Base-by-base conservation (phyloP, 2,113 vertebrate genomes). In the Epinephelus moara region DNA sequence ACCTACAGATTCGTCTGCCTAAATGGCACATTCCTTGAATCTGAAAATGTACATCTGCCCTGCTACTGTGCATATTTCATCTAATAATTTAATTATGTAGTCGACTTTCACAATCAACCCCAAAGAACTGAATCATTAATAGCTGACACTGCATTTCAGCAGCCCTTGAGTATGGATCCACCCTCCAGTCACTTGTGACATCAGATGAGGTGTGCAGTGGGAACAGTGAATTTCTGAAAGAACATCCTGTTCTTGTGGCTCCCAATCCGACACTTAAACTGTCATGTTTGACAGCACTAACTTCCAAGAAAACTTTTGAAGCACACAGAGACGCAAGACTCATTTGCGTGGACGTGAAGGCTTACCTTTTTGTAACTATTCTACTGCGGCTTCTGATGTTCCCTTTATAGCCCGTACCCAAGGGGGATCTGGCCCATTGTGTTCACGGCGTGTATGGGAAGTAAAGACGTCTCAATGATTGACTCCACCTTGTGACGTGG, bases 351-450 rank as follows among this genome's bases (percentile, higher is more conserved):
- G 45, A 76, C 13, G 3, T 52, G 47, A 27, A 62, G 30, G 61
- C 9, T 6, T 49, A 30, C 27, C n/a, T 19, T 42, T 62, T 13
- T 81, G 57, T 45, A 21, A 55, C 67, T 60, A 45, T 33, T 70
- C 42, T 68, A 62, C 67, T 57, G 45, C 27, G 27, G 25, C 64
- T 15, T 78, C 15, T 81, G n/a, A 72, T 75, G 42, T 56, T 80
- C 79, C 15, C n/a, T 61, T 21, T 50, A 40, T 45, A 53, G 47
- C 47, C 33, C 7, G 4, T 10, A n/a, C 11, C 80, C 67, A 60
- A 50, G 66, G 18, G 70, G 73, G 78, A 83, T 81, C 64, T 55
- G 80, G 23, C 18, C 72, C 13, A 81, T 90, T 89, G 87, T 86
- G 42, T 81, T 68, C 33, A 37, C 40, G 42, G 23, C 15, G 45